Evolutionary conservation across 2,113 vertebrate species (phyloP).

Genomic region (Passer domesticus): DNA sequence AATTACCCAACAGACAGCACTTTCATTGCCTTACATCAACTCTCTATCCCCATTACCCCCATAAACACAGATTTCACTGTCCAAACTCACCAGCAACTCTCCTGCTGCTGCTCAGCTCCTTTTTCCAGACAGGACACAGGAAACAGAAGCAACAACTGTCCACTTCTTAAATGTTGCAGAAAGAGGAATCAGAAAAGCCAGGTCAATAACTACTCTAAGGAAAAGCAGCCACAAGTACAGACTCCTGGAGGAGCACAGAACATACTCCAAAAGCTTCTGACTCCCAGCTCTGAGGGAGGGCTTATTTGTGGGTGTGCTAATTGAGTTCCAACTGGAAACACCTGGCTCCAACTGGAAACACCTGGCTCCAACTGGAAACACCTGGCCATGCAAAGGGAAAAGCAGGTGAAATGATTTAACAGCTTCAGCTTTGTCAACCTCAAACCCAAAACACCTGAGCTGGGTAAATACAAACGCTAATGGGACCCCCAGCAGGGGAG

Average conservation of each 20-base stretch:
- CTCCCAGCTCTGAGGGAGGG: rapidly evolving
- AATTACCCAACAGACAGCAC: rapidly evolving
- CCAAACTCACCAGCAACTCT: not conserved
- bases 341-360: not conserved
- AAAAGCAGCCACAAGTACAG: rapidly evolving
- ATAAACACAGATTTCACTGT: rapidly evolving
- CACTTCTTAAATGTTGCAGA: rapidly evolving
- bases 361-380: not conserved
- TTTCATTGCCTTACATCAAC: rapidly evolving
- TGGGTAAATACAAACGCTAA: rapidly evolving
- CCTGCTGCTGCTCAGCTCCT: not conserved
- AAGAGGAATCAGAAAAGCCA: rapidly evolving
- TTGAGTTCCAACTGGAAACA: not conserved
- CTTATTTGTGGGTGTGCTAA: not conserved
- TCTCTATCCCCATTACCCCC: too few species aligned
- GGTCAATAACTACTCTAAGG: rapidly evolving
- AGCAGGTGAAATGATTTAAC: not conserved
- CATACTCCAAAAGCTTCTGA: rapidly evolving
- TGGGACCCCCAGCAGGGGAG: rapidly evolving
- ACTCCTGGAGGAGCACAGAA: rapidly evolving
- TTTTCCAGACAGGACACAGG: rapidly evolving
- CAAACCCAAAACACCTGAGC: not conserved
- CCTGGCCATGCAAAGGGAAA: rapidly evolving
- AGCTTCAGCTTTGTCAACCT: not conserved
- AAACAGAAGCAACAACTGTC: rapidly evolving